Evolutionary conservation across 2,113 vertebrate genomes (phyloP).

Genomic region (Sphyrna mokarran): DNA sequence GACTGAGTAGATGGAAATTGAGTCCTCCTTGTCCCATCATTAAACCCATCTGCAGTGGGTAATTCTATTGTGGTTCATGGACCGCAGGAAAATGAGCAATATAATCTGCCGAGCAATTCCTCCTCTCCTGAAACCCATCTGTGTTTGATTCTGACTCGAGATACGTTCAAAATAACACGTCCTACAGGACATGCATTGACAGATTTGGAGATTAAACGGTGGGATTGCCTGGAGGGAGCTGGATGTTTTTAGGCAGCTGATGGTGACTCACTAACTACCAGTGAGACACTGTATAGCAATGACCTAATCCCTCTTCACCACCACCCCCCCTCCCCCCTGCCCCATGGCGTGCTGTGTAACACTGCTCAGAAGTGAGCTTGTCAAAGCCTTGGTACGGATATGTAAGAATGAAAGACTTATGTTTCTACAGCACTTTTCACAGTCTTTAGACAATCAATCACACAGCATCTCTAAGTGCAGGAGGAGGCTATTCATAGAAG

Average conservation of each 20-base stretch:
- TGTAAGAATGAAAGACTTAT: background rate
- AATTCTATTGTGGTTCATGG: background rate
- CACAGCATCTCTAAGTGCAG: too few relatives aligned
- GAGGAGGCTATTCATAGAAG: too few relatives aligned
- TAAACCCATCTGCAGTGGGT: background rate
- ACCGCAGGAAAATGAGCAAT: background rate
- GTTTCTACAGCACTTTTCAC: background rate
- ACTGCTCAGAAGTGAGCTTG: background rate
- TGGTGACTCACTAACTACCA: background rate
- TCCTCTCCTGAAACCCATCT: background rate
- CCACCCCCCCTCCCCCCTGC: too few relatives aligned
- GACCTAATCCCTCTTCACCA: background rate
- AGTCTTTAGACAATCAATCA: background rate
- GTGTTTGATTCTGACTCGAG: background rate
- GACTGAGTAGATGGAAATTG: background rate
- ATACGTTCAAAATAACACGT: background rate
- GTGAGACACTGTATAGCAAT: background rate
- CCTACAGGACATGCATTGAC: background rate
- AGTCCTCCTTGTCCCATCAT: background rate
- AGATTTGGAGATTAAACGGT: background rate
- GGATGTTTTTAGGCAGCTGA: background rate
- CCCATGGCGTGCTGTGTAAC: background rate
- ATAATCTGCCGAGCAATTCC: background rate
- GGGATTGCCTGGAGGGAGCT: background rate
- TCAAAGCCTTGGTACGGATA: background rate